Base-by-base conservation (phyloP, 2,888 invertebrate species). In the Chromoteleia sp. region DNA sequence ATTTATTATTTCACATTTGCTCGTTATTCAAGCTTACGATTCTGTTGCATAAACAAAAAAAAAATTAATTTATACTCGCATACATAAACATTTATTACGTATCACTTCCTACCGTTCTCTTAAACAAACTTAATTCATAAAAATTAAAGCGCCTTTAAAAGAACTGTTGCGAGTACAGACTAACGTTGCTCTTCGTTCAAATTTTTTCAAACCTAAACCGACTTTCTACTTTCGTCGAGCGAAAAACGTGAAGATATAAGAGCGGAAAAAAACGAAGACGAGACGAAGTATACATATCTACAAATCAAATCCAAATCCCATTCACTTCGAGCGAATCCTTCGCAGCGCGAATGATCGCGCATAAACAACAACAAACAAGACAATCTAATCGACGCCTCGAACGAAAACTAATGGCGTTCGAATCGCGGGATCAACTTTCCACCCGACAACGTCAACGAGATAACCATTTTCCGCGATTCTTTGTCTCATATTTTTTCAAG, bases 261-360 rank as follows among this genome's bases (percentile, higher is more conserved):
- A n/a, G n/a, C n/a, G n/a, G n/a, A n/a, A n/a, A n/a, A n/a, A n/a
- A n/a, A n/a, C 50, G 30, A 65, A 39, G 50, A 19, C 48, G 6
- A 36, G 17, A 12, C 45, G 33, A 39, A 39, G 43, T 14, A 30
- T 17, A n/a, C 45, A 56, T 68, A 68, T 68, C 54, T 30, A 43
- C 68, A 52, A 68, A 68, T 68, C 56, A 68, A 68, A 68, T 52
- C 41, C 17, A 33, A 56, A 56, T 43, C 43, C 56, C 68, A 68
- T 68, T 68, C 68, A 56, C 45, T 45, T 25, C n/a, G 19, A 14
- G 45, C 41, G 56, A 56, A 56, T 68, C 68, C 43, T 10, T 7
- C 12, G 12, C 7, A 15, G 33, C n/a, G n/a, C n/a, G n/a, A n/a
- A 39, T 39, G 41, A 67, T 50, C 39, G 52, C 39, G 14, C 29